A percentile compares a stretch with the other conserved stretches of the same genome.
These are phyloP conservation scores for Cepphus grylle DNA, from an alignment of 2,113 vertebrate species.

Conservation along the genomic window DNA sequence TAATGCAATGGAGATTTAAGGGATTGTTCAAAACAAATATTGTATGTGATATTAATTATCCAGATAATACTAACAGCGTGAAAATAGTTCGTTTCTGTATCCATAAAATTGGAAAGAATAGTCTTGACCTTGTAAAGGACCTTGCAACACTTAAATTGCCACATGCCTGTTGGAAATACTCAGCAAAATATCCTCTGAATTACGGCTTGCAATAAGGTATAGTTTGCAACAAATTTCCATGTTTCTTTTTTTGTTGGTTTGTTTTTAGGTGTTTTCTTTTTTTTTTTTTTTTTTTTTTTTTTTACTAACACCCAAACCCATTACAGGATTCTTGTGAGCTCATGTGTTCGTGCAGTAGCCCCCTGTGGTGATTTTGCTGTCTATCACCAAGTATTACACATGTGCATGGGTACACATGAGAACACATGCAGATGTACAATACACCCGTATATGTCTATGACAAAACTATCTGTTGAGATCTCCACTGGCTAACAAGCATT, in stretches of 20 bases:
- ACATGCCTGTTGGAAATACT: neutral
- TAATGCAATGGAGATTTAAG: neutral
- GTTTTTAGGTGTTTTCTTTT: neutral
- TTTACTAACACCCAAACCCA: neutral
- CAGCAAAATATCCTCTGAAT: neutral
- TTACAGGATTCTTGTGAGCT: neutral
- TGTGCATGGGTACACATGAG: accelerated
- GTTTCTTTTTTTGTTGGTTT: accelerated
- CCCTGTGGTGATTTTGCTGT: neutral
- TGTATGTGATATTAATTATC: neutral
- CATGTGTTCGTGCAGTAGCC: neutral
- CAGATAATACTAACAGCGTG: neutral
- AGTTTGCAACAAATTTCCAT: neutral
- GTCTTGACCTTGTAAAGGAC: neutral
- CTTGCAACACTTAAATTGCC: neutral
- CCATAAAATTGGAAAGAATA: neutral
- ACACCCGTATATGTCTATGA: neutral
- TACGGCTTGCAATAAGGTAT: neutral
- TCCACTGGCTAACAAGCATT: neutral
- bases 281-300: neutral
- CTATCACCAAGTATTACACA: neutral
- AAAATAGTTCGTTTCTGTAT: neutral
- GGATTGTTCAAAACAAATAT: neutral
- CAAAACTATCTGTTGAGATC: neutral
- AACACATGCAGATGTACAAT: neutral